Conservation (phyloP, 2,888 invertebrate species). For the Ptycholaimellus sp. region DNA sequence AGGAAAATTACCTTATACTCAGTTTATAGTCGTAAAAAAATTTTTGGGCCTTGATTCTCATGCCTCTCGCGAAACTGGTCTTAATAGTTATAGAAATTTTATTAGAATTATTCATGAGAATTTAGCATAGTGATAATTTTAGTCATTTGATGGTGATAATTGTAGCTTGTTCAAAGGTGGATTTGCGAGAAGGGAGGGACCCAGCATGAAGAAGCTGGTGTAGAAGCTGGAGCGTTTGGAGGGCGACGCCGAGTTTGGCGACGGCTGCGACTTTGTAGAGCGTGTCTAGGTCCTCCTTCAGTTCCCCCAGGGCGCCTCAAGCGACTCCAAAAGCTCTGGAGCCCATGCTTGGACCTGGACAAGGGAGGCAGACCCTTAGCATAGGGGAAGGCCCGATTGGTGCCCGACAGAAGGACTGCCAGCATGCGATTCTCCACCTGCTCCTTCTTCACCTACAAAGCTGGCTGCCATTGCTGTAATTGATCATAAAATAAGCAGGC, state of each 20-base stretch:
- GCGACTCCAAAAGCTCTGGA: constrained; percentile 4
- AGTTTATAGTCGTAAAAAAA: too few relatives aligned
- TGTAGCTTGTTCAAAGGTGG: too few relatives aligned
- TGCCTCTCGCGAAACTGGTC: too few relatives aligned
- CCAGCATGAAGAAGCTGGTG: constrained; percentile 42
- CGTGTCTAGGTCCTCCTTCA: constrained; percentile 44
- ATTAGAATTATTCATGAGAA: too few relatives aligned
- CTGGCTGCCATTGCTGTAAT: constrained; percentile 7
- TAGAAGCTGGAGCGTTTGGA: constrained; percentile 39
- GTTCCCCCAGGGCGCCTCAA: constrained; percentile 23
- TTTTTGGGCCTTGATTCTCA: too few relatives aligned
- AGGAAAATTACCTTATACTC: too few relatives aligned
- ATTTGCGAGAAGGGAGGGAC: too few relatives aligned
- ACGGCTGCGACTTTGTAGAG: constrained; percentile 56
- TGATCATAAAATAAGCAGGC: neutral
- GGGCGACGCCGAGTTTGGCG: constrained; percentile 44
- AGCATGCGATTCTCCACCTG: constrained; percentile 59
- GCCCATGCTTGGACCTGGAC: constrained; percentile 14
- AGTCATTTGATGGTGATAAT: too few relatives aligned
- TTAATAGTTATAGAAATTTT: too few relatives aligned
- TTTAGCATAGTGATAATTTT: too few relatives aligned
- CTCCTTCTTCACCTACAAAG: constrained; percentile 48
- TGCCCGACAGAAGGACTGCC: constrained; percentile 53
- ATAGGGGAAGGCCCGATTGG: constrained; percentile 59
- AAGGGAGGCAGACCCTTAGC: constrained; percentile 35